Evolutionary conservation across 2,113 vertebrate species (phyloP).

Genomic region (Mormoops blainvillei): DNA sequence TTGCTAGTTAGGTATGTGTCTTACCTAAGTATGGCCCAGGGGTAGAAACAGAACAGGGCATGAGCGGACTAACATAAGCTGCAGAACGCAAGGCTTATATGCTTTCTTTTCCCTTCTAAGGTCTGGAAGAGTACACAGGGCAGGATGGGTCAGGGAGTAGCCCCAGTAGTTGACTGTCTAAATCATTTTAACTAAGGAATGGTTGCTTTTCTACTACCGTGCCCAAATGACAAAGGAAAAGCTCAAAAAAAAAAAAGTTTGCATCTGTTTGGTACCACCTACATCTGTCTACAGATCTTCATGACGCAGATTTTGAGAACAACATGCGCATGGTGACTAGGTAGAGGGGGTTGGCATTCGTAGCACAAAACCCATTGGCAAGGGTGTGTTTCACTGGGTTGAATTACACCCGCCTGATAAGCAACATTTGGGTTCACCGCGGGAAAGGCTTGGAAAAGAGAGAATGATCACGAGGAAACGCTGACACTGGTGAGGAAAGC

Average conservation of each 20-base stretch:
- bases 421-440: constrained; percentile 74
- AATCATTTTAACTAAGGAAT: background rate
- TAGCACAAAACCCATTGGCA: constrained; percentile 36
- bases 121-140: background rate
- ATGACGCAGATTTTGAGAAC: constrained; percentile 57
- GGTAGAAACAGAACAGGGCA: background rate
- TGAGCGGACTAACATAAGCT: background rate
- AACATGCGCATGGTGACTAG: constrained; percentile 33
- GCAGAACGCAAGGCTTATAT: background rate
- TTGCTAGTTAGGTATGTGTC: background rate
- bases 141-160: background rate
- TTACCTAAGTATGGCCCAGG: background rate
- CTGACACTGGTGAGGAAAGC: constrained; percentile 37
- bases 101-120: background rate
- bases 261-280: constrained; percentile 57
- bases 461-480: constrained; percentile 14
- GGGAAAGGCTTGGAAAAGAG: constrained; percentile 67
- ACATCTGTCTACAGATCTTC: constrained; percentile 57
- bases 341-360: constrained; percentile 29
- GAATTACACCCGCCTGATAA: constrained; percentile 56
- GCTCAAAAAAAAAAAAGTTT: constrained; percentile 38
- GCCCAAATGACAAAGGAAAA: constrained; percentile 42
- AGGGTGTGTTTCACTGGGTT: constrained; percentile 25
- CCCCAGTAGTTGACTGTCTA: background rate
- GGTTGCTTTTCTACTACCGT: background rate